These are phyloP conservation scores for Sphaerodactylus townsendi DNA, from an alignment of 2,113 vertebrate species.

Conservation along the genomic window DNA sequence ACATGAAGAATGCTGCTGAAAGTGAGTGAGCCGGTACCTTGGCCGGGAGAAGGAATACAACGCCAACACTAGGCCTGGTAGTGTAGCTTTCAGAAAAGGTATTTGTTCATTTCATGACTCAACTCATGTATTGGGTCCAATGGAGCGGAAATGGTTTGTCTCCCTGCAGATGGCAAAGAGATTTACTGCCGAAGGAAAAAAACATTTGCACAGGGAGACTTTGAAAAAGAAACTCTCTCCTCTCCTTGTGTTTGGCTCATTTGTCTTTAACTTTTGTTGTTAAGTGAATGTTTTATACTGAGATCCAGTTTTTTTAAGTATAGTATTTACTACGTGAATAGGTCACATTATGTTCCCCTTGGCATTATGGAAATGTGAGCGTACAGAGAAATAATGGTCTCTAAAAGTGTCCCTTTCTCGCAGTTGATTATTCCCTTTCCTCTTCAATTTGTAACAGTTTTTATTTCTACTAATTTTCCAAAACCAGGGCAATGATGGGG, in stretches of 20 bases:
- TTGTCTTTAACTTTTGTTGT: constrained; percentile 49
- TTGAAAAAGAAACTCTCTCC: constrained; percentile 37
- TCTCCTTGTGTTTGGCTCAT: constrained; percentile 26
- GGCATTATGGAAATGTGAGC: constrained; percentile 57
- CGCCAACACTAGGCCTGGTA: background rate
- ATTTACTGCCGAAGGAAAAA: constrained; percentile 7
- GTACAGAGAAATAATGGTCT: constrained; percentile 50
- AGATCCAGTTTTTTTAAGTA: constrained; percentile 58
- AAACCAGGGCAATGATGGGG: background rate
- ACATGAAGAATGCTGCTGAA: background rate
- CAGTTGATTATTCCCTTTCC: background rate
- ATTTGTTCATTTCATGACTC: constrained; percentile 20
- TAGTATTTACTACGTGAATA: constrained; percentile 59
- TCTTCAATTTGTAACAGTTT: background rate
- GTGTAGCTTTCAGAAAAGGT: constrained; percentile 27
- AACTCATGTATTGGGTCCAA: background rate
- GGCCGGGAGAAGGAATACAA: background rate
- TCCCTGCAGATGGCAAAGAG: background rate
- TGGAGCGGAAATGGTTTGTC: constrained; percentile 38
- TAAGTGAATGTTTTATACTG: constrained; percentile 44
- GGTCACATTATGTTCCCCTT: constrained; percentile 51
- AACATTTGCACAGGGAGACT: background rate
- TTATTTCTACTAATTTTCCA: background rate
- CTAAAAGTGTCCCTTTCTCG: constrained; percentile 45
- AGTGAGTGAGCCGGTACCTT: background rate